phyloP scores from a whole-genome alignment of 2,113 vertebrate species.

The Tachycineta bicolor region DNA sequence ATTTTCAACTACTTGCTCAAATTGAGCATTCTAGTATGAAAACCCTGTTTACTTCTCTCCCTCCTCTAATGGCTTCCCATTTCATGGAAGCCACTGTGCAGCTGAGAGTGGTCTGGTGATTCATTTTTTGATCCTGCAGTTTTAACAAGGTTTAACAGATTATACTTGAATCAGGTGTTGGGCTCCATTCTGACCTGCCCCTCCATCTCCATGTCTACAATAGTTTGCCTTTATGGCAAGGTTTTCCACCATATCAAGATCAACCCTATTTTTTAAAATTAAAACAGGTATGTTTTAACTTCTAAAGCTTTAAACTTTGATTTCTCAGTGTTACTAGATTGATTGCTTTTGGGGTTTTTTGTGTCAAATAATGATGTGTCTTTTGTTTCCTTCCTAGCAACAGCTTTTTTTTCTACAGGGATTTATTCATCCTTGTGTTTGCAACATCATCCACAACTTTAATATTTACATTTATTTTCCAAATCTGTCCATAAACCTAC shows the following conservation, averaged over 20 bases:
- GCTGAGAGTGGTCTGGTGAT: not conserved
- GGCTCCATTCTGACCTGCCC: not conserved
- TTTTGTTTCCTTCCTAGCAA: not conserved
- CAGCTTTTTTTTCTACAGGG: not conserved
- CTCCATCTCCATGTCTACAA: not conserved
- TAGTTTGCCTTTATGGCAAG: not conserved
- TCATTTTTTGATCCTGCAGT: not conserved
- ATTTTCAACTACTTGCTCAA: not conserved
- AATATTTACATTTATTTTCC: not conserved
- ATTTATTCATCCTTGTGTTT: not conserved
- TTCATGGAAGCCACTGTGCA: not conserved
- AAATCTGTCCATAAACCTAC: not conserved
- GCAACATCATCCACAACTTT: not conserved
- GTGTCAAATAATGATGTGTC: not conserved
- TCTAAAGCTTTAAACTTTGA: not conserved
- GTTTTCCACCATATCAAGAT: not conserved
- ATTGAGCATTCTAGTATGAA: not conserved
- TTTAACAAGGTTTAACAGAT: not conserved
- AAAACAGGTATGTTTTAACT: not conserved
- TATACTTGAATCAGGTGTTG: not conserved
- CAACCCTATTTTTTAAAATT: not conserved
- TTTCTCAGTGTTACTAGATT: not conserved
- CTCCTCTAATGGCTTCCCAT: not conserved
- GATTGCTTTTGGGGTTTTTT: not conserved
- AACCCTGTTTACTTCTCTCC: not conserved